Percentiles rank a stretch among this genome's conserved stretches.
Evolutionary conservation across 1,140 invertebrate species (phyloP).

Genomic region (Temnothorax longispinosus): DNA sequence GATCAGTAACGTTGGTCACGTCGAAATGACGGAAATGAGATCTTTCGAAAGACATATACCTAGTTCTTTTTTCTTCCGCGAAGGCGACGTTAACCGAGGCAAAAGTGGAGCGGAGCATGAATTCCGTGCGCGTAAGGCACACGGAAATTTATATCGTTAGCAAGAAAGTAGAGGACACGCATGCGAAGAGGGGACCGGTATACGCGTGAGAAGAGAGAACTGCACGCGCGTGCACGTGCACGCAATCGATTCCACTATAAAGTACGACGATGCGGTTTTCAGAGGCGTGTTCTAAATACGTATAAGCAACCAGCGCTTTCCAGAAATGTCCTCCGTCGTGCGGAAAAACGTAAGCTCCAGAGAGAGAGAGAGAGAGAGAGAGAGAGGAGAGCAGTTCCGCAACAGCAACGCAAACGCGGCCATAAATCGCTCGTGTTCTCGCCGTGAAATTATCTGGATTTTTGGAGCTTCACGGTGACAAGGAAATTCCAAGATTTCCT

Average conservation of each 20-base stretch:
- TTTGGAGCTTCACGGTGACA: conserved; percentile 51
- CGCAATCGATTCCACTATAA: conserved; percentile 43
- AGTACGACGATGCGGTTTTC: conserved; percentile 25
- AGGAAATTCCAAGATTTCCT: conserved; percentile 61
- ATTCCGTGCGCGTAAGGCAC: conserved; percentile 23
- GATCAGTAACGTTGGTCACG: background rate
- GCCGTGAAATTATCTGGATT: conserved; percentile 65
- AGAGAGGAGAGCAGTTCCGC: conserved; percentile 41
- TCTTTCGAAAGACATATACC: background rate
- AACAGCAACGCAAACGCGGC: conserved; percentile 41
- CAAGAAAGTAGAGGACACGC: conserved; percentile 10
- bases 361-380: background rate
- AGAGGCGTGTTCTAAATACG: conserved; percentile 63
- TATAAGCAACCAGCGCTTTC: background rate
- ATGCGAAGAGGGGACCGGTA: background rate
- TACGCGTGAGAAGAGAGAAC: conserved; percentile 27
- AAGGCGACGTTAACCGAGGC: background rate
- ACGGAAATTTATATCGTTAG: conserved; percentile 64
- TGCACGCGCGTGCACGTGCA: conserved; percentile 42
- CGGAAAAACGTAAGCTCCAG: conserved; percentile 11
- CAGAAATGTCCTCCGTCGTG: conserved; percentile 34
- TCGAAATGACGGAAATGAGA: conserved; percentile 14
- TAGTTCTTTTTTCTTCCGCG: background rate
- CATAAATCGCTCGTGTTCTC: conserved; percentile 70
- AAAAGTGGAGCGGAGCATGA: conserved; percentile 37